Base-by-base conservation (phyloP, 2,888 invertebrate species). In the Gastracanthus pulcherrimus region DNA sequence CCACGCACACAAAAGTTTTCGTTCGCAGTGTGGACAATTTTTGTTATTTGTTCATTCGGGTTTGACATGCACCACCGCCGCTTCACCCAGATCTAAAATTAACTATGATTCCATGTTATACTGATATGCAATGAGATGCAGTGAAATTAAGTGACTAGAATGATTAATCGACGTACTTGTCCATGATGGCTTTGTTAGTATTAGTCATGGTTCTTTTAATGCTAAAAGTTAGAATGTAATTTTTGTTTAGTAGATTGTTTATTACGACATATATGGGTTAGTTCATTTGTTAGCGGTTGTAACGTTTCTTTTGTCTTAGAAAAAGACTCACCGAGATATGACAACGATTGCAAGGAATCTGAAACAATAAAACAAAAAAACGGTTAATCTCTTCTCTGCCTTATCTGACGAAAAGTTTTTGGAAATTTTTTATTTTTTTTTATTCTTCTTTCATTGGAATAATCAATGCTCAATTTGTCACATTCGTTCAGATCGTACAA, bases 281-380 rank as follows among this genome's bases (percentile, higher is more conserved):
- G 69, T 80, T 34, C 2, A 23, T 45, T 60, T 67, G 48, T 72
- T 66, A 66, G 64, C 19, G 38, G 3, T 62, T 55, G 9, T 71
- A 38, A 23, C 38, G 26, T 51, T 69, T 58, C 58, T 66, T 81
- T 81, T 66, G 80, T 70, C 48, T 79, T 71, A 76, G 69, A 67
- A 77, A 82, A 82, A 82, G 84, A 90, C 90, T 91, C 87, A 91
- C 90, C 91, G 84, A 90, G 89, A 87, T 89, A 90, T 81, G 90
- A 90, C 87, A 88, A 88, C 84, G 89, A 90, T 89, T 90, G 89
- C 86, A 87, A 88, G 83, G 91, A 88, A 89, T 90, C 90, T 91
- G 90, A 89, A 91, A 91, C 89, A 90, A 84, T 84, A 88, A 86
- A 88, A 86, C 78, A 83, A 88, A 86, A 80, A 84, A 31, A 36